Evolutionary conservation across 2,888 invertebrate genomes (phyloP), one percentile per base, ranked within the genome.

Genomic region (Diaphora mendica): DNA sequence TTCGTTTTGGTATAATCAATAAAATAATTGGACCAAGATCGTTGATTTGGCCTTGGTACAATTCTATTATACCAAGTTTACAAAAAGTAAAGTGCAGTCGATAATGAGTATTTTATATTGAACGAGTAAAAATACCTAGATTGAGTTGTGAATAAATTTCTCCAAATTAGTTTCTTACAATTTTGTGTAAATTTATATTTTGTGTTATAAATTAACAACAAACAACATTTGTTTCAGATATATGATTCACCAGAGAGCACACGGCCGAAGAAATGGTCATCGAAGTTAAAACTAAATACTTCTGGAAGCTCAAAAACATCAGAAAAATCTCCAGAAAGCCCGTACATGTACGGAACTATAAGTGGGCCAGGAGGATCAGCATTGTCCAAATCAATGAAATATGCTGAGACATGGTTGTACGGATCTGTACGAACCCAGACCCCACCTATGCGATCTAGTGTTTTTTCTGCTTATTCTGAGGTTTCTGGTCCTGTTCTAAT

Each of bases 391-490:
- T 98, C 98, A 88, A 98, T 98, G 98, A 97, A 97, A 91, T 98
- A 97, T 93, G 97, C 97, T 59, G 98, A 98, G 88, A 97, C 98
- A 73, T 98, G 98, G 98, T 96, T 98, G 26, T 98, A 98, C 89
- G 98, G 98, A 85, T 98, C 97, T 59, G 97, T 98, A 2, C 96
- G 97, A 85, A 96, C 95, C 80, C 95, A 96, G 80, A 96, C 95
- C 84, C 92, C 91, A 87, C 91, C 93, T 82, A 90, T 91, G 73
- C 89, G 96, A 87, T 93, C 95, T 65, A 94, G 95, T 77, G 94
- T 96, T 79, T 96, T 96, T 82, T 93, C 96, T 78, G 89, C 93
- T 68, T 96, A 96, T 79, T 89, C 95, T 66, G 96, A 96, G 77
- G 93, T 93, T 39, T 81, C 94, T 74, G 93, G 95, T 62, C 95